Evolutionary conservation across 2,113 vertebrate species (phyloP).

Genomic region (Pionites leucogaster): DNA sequence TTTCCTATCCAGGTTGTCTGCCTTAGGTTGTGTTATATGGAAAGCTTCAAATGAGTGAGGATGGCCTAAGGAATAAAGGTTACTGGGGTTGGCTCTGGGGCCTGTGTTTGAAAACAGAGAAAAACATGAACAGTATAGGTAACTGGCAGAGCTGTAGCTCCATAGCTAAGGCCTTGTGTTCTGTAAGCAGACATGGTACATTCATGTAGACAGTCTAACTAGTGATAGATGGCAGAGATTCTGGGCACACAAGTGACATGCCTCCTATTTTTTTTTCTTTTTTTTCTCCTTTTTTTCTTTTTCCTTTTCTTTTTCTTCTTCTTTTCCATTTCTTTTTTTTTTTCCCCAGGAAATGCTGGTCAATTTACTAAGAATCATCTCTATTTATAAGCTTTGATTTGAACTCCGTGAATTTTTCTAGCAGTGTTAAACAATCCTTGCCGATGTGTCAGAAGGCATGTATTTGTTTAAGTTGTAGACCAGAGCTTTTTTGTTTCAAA

Average conservation of each 20-base stretch:
- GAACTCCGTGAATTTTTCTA: neutral
- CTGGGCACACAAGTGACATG: neutral
- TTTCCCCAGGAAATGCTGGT: neutral
- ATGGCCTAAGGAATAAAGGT: neutral
- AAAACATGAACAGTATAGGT: fast-evolving
- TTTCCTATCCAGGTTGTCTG: neutral
- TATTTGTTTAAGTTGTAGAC: neutral
- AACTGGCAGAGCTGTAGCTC: neutral
- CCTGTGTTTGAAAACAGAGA: neutral
- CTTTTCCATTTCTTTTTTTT: too few relatives aligned
- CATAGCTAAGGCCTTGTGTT: neutral
- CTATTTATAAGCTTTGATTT: neutral
- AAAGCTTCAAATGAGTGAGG: neutral
- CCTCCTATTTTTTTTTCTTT: neutral
- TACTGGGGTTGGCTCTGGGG: neutral
- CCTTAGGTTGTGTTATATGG: neutral
- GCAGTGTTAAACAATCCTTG: neutral
- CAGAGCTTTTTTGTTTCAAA: neutral
- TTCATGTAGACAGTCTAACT: neutral
- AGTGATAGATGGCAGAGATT: neutral
- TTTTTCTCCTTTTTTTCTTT: too few relatives aligned
- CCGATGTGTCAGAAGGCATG: neutral
- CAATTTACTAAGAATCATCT: neutral
- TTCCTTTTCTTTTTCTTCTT: neutral
- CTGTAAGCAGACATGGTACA: neutral